Evolutionary conservation across 2,888 invertebrate genomes (phyloP), one percentile per base, ranked within the genome.

Genomic region (Parnassius smintheus): DNA sequence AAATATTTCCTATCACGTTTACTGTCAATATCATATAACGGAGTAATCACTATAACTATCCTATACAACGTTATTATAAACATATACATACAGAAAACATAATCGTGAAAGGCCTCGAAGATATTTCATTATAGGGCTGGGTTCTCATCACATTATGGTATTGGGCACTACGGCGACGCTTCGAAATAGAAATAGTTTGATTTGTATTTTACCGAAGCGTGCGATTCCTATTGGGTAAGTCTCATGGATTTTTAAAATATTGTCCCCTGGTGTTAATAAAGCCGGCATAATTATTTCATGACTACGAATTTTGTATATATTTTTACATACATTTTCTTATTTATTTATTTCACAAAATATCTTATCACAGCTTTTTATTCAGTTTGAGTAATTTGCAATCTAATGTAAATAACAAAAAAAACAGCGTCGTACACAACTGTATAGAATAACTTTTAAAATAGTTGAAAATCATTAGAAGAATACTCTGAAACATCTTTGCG

Each of bases 61-160:
- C 75, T 76, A 70, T 77, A 76, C 78, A 76, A 78, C 73, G 68
- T 70, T 73, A 75, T 78, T 81, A 83, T 85, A 85, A 83, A 84
- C 85, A 83, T 83, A 83, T 83, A 82, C 82, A 76, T 74, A 75
- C 71, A 74, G 72, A 75, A 78, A 75, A 76, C 75, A 81, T 84
- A 82, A 83, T 76, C 75, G 75, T 68, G 74, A 77, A 73, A 81
- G 82, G 82, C 81, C 80, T 76, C 76, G 66, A 67, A 80, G 81
- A 82, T 85, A 85, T 85, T 85, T 85, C 85, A 85, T 86, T 85
- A 85, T 85, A 83, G 85, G 77, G 83, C 83, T 81, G 85, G 85
- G 83, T 75, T 76, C 76, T 84, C 85, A 85, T 86, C 82, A 75
- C 85, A 85, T 85, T 85, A 86, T 86, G 85, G 77, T 86, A 86